Evolutionary conservation across 2,797 vertebrate species (phyloP), one percentile per base, ranked within the genome.

Genomic region (Coranthus polyacanthus): DNA sequence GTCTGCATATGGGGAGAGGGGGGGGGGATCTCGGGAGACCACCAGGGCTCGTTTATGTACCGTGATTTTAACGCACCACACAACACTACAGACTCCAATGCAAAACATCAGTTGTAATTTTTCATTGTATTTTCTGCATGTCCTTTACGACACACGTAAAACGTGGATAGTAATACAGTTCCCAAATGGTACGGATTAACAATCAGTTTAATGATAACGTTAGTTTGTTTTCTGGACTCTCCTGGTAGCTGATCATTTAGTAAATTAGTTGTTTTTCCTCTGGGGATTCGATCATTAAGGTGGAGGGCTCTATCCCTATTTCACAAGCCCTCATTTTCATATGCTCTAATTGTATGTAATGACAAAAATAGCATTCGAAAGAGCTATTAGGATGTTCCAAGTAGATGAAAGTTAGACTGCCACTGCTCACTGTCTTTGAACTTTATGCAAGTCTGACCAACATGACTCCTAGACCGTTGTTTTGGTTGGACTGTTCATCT

Each of bases 31-130:
- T 78, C 60, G 2, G 21, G 65, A 88, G 79, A 83, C 79, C 84
- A 86, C 86, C 81, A 81, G 69, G 74, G 82, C 73, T 59, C 66
- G 65, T 81, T 68, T 71, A 67, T 77, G 60, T 61, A 41, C 41
- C 51, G 26, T 66, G 21, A 29, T 46, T 61, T 45, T 53, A 74
- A 44, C 45, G 65, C 55, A 21, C 38, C 20, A 55, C 44, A 22
- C 45, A 38, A 22, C 45, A 38, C 18, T 7, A 8, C 29, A 32
- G 29, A 32, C 29, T 32, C 2, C 8, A 9, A 32, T 32, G 29
- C 29, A 32, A 32, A 32, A 32, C 29, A 32, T n/a, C n/a, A 32
- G 7, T 9, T 32, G 10, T 32, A 8, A 32, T 9, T 32, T 32
- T 32, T 32, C 10, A 32, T 32, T 32, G 8, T 32, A 32, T 32